These are phyloP conservation scores for Drosophila lacicola DNA, from an alignment of 2,888 invertebrate genomes.

Conservation along the genomic window DNA sequence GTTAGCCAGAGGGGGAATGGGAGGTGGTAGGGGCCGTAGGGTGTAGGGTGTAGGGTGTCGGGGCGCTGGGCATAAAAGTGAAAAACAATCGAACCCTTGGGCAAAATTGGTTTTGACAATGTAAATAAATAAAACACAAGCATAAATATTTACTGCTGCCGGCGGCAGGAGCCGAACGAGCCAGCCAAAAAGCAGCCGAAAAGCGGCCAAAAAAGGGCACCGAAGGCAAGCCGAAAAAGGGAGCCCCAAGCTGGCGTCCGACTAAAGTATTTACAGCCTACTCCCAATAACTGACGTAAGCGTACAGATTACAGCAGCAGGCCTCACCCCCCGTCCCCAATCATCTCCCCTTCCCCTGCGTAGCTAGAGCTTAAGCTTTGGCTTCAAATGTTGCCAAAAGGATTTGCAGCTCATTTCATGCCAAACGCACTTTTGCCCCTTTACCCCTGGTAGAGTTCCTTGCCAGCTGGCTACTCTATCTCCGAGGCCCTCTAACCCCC, in stretches of 20 bases:
- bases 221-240: not conserved
- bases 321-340: not conserved
- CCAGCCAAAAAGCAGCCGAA: conserved; percentile 43
- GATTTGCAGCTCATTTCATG: conserved; percentile 78
- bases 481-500: not conserved
- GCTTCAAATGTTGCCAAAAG: conserved; percentile 67
- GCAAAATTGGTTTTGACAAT: conserved; percentile 81
- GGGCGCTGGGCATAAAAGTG: conserved; percentile 66
- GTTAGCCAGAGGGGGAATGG: conserved; percentile 5
- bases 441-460: too few species aligned
- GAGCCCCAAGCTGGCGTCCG: conserved; percentile 25
- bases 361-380: conserved; percentile 3
- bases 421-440: conserved; percentile 61
- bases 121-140: conserved; percentile 81
- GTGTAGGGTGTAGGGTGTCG: conserved; percentile 1
- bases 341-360: too few species aligned
- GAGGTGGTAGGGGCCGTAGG: not conserved
- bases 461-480: too few species aligned
- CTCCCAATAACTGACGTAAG: conserved; percentile 60
- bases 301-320: conserved; percentile 68
- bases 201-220: conserved; percentile 9
- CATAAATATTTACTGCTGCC: conserved; percentile 80
- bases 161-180: conserved; percentile 49
- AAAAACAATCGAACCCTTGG: conserved; percentile 81
- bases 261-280: conserved; percentile 48